A percentile compares a stretch with the other conserved stretches of the same genome.
phyloP scores from a whole-genome alignment of 1,140 invertebrate species.

The Trigoniulus corallinus region DNA sequence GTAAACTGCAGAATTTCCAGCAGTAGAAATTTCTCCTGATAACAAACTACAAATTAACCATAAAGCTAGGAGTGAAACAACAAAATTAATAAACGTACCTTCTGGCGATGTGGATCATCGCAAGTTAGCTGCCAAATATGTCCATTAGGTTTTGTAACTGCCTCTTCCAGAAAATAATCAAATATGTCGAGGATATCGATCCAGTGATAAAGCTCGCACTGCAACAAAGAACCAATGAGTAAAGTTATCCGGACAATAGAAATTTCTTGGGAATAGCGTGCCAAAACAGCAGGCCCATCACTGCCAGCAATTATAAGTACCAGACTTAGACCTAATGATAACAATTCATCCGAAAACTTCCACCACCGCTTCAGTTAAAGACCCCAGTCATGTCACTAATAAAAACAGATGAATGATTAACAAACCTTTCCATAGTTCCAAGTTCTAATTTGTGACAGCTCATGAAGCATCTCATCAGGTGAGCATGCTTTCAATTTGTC shows the following conservation, averaged over 20 bases:
- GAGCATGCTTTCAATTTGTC: constrained; percentile 54
- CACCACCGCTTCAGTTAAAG: too few relatives aligned
- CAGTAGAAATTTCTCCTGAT: constrained; percentile 52
- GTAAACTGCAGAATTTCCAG: constrained; percentile 68
- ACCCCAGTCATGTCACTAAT: neutral
- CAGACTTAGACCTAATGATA: too few relatives aligned
- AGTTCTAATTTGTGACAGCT: constrained; percentile 55
- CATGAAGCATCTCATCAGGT: constrained; percentile 42
- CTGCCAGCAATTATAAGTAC: neutral
- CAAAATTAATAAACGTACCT: constrained; percentile 37
- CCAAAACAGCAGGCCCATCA: neutral
- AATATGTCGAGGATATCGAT: constrained; percentile 70
- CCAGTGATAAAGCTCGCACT: constrained; percentile 80
- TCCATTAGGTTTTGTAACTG: constrained; percentile 41
- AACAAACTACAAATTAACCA: constrained; percentile 8
- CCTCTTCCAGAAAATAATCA: constrained; percentile 61
- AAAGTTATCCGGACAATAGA: neutral
- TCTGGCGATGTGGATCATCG: constrained; percentile 46
- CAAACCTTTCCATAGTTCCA: constrained; percentile 69
- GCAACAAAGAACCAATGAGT: constrained; percentile 8
- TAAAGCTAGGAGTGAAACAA: neutral
- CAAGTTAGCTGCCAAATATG: constrained; percentile 61
- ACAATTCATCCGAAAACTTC: too few relatives aligned
- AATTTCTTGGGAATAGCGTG: too few relatives aligned
- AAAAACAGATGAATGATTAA: neutral